phyloP scores from a whole-genome alignment of 2,888 invertebrate species.

The Hipparchia sbordonii region DNA sequence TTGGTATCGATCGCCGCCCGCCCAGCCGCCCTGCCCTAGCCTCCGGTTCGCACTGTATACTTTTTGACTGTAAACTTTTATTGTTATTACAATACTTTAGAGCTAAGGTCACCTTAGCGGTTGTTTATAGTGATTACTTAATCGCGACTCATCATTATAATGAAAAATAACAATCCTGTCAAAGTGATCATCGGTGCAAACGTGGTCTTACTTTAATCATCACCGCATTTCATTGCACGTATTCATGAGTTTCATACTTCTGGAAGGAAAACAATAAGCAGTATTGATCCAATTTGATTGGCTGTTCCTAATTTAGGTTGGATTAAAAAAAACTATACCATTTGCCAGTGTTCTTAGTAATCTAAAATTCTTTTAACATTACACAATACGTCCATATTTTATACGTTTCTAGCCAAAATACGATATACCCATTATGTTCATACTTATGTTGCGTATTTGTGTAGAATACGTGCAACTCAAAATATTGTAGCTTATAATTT shows the following conservation, averaged over 20 bases:
- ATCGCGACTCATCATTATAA: background rate
- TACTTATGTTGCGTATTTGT: background rate
- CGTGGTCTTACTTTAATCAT: background rate
- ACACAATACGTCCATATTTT: too few relatives aligned
- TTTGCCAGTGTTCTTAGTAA: too few relatives aligned
- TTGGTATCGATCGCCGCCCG: constrained; percentile 67
- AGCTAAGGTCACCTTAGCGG: background rate
- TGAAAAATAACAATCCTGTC: too few relatives aligned
- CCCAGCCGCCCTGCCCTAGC: constrained; percentile 60
- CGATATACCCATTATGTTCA: background rate
- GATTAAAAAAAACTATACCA: too few relatives aligned
- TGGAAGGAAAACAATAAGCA: too few relatives aligned
- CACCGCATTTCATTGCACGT: too few relatives aligned
- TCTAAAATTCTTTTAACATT: too few relatives aligned
- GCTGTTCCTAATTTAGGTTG: too few relatives aligned
- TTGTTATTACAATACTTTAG: constrained; percentile 47
- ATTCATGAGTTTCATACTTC: too few relatives aligned
- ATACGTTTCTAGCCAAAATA: too few relatives aligned
- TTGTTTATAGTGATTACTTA: constrained; percentile 19
- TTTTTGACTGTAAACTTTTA: constrained; percentile 71
- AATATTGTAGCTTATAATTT: constrained; percentile 6
- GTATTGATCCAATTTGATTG: too few relatives aligned
- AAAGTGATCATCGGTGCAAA: too few relatives aligned
- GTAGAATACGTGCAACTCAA: background rate
- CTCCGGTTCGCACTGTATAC: constrained; percentile 56